Percentiles rank a stretch among this genome's conserved stretches.
Conservation (phyloP, 1,140 invertebrate species). For the Caerostris darwini region DNA sequence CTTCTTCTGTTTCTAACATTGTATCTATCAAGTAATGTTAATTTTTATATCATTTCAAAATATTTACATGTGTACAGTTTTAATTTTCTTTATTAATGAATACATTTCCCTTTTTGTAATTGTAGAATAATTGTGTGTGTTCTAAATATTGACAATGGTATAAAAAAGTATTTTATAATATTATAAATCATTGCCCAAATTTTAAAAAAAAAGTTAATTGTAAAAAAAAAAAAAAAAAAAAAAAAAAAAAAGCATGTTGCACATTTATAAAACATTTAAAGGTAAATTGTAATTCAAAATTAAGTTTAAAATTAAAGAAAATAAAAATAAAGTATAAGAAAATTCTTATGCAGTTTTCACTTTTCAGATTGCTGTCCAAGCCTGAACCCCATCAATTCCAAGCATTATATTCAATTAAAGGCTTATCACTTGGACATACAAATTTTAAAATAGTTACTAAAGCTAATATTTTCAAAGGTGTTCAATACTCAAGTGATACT, state of each 20-base stretch:
- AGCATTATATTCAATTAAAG: constrained; percentile 81
- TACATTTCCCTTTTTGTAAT: neutral
- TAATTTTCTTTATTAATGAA: neutral
- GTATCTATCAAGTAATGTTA: constrained; percentile 81
- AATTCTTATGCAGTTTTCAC: constrained; percentile 33
- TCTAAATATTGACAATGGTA: no score
- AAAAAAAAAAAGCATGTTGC: no score
- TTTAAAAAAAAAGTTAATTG: no score
- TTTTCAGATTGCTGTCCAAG: constrained; percentile 79
- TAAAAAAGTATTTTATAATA: no score
- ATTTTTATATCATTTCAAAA: neutral
- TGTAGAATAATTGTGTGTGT: no score
- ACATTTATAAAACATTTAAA: no score
- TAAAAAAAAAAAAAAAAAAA: no score
- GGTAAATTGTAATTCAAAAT: no score
- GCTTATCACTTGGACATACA: constrained; percentile 81
- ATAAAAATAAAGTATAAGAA: neutral
- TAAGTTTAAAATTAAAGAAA: no score
- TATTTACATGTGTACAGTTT: neutral
- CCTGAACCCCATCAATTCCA: constrained; percentile 79
- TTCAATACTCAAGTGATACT: constrained; percentile 80
- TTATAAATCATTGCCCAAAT: no score
- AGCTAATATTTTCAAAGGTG: constrained; percentile 70
- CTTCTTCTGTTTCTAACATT: constrained; percentile 80
- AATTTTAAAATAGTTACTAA: constrained; percentile 80